Evolutionary conservation across 2,113 vertebrate species (phyloP).

Genomic region (Egretta garzetta): DNA sequence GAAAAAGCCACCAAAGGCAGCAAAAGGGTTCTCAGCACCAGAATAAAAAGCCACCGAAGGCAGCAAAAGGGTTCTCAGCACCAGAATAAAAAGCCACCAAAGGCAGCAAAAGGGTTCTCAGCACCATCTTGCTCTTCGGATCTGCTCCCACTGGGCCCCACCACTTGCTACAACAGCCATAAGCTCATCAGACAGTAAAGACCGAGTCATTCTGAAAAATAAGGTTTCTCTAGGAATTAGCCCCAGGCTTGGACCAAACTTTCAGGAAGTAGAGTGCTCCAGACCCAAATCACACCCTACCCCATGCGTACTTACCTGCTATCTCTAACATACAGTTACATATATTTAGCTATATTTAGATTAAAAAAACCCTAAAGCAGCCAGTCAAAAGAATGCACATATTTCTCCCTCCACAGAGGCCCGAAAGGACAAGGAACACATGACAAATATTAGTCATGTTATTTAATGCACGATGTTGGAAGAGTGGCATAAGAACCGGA

Average conservation of each 20-base stretch:
- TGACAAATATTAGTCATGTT: background rate
- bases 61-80: background rate
- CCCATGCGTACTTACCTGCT: rapidly evolving
- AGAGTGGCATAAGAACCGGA: background rate
- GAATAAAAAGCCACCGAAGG: background rate
- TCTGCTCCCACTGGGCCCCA: background rate
- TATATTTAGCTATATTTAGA: background rate
- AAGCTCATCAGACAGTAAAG: background rate
- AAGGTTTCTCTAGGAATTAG: background rate
- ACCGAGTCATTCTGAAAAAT: background rate
- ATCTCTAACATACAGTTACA: background rate
- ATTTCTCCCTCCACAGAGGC: background rate
- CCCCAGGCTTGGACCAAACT: background rate
- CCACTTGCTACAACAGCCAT: background rate
- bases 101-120: rapidly evolving
- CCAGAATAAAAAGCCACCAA: background rate
- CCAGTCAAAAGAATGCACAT: background rate
- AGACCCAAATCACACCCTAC: background rate
- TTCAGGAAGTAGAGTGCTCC: background rate
- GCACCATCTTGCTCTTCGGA: background rate
- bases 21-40: background rate
- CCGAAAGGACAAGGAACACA: background rate
- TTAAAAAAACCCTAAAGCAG: background rate
- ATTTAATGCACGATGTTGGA: background rate
- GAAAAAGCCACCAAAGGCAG: rapidly evolving